Base-by-base conservation (phyloP, 2,888 invertebrate genomes). In the Theristus sp. region DNA sequence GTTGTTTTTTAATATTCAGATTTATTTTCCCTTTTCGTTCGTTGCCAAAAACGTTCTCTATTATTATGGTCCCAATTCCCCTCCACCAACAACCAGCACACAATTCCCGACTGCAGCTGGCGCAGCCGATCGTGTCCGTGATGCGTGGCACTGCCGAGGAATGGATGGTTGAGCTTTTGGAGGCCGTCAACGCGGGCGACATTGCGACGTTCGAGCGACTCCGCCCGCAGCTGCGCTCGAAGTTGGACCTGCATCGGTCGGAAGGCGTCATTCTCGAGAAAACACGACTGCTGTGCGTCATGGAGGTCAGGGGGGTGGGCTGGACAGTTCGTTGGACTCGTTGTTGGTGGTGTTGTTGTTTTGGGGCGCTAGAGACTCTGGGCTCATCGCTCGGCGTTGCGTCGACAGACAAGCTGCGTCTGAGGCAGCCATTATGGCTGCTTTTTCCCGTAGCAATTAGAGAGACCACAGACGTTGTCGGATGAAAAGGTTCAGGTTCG, bases 281-380 rank as follows among this genome's bases (percentile, higher is more conserved):
- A 78, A 90, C 98, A 63, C 89, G 89, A 0, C 80, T 99, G 26
- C 79, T 98, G 24, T 91, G 94, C 73, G 81, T 98, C 0, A 96
- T 98, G 93, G 91, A 94, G 82, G 76, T 75, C 24, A 17, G 38
- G n/a, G n/a, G n/a, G n/a, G n/a, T n/a, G n/a, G 27, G 49, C 3
- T 13, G 22, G 58, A 29, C 30, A 13, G 24, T 27, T 25, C n/a
- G 25, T 24, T 60, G 10, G 20, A 30, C 22, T 28, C 17, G 26
- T 13, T 60, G 24, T 46, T 54, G 10, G 24, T 27, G 27, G 56
- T 20, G 20, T 28, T 58, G 28, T 29, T 38, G 58, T 38, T 27
- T 46, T n/a, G n/a, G n/a, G n/a, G n/a, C n/a, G n/a, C n/a, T n/a
- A n/a, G n/a, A n/a, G n/a, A n/a, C n/a, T n/a, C n/a, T n/a, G n/a